A percentile compares a stretch with the other conserved stretches of the same genome.
Conservation (phyloP, 1,140 invertebrate genomes). For the Pseudomyrmex dendroicus region DNA sequence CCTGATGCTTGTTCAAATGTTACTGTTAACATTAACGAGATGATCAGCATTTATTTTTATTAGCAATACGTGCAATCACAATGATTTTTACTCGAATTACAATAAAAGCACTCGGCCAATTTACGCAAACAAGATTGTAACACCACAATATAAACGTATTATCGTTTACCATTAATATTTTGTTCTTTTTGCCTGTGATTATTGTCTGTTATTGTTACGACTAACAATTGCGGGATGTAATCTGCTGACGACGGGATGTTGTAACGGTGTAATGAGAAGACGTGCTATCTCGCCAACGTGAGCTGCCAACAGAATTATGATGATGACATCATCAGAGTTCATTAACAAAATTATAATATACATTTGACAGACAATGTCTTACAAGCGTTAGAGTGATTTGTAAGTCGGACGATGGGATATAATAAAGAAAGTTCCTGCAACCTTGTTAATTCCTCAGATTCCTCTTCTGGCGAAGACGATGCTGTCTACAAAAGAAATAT, state of each 20-base stretch:
- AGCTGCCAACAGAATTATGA: conserved; percentile 45
- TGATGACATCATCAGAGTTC: background rate
- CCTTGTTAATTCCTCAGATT: conserved; percentile 51
- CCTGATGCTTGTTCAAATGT: conserved; percentile 18
- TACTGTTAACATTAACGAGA: conserved; percentile 14
- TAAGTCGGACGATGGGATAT: conserved; percentile 63
- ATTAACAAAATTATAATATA: conserved; percentile 23
- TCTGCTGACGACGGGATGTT: conserved; percentile 50
- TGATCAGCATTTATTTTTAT: conserved; percentile 14
- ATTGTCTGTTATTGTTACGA: conserved; percentile 52
- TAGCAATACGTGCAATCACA: background rate
- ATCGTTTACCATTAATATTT: conserved; percentile 13
- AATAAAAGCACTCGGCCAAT: conserved; percentile 20
- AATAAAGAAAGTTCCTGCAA: conserved; percentile 61
- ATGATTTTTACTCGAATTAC: conserved; percentile 24
- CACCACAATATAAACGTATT: conserved; percentile 10
- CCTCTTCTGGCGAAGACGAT: conserved; percentile 17
- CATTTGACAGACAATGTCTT: conserved; percentile 19
- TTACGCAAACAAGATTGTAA: conserved; percentile 29
- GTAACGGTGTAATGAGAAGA: conserved; percentile 61
- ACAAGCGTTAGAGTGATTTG: conserved; percentile 64
- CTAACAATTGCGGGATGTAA: conserved; percentile 61
- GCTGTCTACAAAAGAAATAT: conserved; percentile 14
- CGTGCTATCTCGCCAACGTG: conserved; percentile 63
- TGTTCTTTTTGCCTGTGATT: background rate